phyloP scores from a whole-genome alignment of 2,113 vertebrate genomes.

The Azemiops feae region DNA sequence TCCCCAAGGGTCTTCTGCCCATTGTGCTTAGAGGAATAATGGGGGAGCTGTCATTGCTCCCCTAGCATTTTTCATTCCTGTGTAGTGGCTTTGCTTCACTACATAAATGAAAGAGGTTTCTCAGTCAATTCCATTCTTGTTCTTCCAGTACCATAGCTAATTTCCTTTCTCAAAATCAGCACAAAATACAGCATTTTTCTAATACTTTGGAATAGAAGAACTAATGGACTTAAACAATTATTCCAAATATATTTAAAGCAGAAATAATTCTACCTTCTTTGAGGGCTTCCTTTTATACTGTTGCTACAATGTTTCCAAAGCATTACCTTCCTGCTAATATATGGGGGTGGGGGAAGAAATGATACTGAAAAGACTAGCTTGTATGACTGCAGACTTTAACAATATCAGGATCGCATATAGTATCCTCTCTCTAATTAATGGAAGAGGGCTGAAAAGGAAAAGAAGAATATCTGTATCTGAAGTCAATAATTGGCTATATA shows the following conservation, averaged over 20 bases:
- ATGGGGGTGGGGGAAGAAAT: background rate
- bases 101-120: background rate
- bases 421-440: background rate
- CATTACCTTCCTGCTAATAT: background rate
- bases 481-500: background rate
- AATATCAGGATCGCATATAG: background rate
- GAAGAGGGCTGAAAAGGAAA: background rate
- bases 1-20: background rate
- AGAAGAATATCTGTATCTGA: background rate
- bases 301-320: background rate
- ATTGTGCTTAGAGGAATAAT: background rate
- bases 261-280: background rate
- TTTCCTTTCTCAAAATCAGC: background rate
- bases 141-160: background rate
- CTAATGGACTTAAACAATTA: conserved; percentile 3
- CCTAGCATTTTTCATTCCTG: background rate
- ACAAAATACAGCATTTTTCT: background rate
- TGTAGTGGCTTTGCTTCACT: background rate
- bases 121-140: background rate
- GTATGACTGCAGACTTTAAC: background rate
- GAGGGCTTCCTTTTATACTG: background rate
- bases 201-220: background rate
- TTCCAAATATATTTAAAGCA: conserved; percentile 5
- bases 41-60: background rate
- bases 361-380: background rate